Percentiles rank a stretch among this genome's conserved stretches.
phyloP scores from a whole-genome alignment of 2,888 invertebrate genomes.

The Cheilosia vulpina region DNA sequence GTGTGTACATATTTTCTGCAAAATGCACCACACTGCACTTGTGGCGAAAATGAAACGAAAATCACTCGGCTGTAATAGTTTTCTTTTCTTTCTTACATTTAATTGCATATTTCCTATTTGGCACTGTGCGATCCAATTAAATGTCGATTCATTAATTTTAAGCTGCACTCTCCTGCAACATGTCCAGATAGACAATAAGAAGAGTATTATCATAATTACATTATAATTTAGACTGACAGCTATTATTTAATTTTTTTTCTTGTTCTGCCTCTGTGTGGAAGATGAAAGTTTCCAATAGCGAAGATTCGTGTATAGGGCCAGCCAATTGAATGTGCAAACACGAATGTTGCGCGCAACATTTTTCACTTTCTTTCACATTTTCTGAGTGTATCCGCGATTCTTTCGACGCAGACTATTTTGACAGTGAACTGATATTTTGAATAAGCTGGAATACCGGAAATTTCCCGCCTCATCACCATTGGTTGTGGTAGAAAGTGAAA shows the following conservation, averaged over 20 bases:
- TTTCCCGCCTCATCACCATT: conserved; percentile 19
- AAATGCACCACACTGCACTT: conserved; percentile 48
- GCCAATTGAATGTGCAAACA: conserved; percentile 1
- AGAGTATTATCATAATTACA: conserved; percentile 6
- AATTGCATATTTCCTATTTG: conserved; percentile 49
- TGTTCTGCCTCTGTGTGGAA: not conserved
- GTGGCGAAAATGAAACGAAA: conserved; percentile 46
- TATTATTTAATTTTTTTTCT: not conserved
- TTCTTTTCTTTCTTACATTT: conserved; percentile 34
- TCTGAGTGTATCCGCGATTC: not conserved
- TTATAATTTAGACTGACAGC: not conserved
- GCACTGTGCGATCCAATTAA: conserved; percentile 11
- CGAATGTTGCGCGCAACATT: conserved; percentile 15
- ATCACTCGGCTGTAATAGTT: conserved; percentile 55
- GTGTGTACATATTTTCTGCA: conserved; percentile 5
- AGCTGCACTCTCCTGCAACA: conserved; percentile 12
- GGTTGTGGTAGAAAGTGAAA: conserved; percentile 46
- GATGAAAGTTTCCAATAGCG: conserved; percentile 29
- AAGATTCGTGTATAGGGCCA: conserved; percentile 1
- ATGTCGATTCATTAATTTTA: conserved; percentile 31
- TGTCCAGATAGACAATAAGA: not conserved
- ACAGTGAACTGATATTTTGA: not conserved
- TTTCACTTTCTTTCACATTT: conserved; percentile 32
- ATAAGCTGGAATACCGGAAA: conserved; percentile 9
- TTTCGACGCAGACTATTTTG: not conserved